These are phyloP conservation scores for Lysiphlebus fabarum DNA, from an alignment of 1,140 invertebrate genomes.

Conservation along the genomic window DNA sequence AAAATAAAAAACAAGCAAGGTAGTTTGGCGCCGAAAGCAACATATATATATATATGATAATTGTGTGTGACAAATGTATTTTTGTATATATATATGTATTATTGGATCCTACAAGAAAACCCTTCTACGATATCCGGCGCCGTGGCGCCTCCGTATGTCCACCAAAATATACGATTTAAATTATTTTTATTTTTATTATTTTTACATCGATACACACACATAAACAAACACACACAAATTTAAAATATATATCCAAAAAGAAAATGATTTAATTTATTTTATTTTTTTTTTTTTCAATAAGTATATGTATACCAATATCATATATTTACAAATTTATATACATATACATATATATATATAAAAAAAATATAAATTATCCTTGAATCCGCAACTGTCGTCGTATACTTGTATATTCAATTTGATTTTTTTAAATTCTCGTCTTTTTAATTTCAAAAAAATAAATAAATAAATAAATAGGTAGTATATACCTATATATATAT, in stretches of 20 bases:
- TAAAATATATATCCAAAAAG: not conserved
- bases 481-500: too few species aligned
- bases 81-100: slow-evolving; percentile 32
- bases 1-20: slow-evolving; percentile 12
- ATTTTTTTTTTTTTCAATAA: not conserved
- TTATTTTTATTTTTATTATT: slow-evolving; percentile 9
- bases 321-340: too few species aligned
- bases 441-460: too few species aligned
- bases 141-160: slow-evolving; percentile 47
- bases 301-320: too few species aligned
- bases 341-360: too few species aligned
- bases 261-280: slow-evolving; percentile 13
- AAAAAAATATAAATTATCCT: too few species aligned
- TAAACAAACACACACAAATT: not conserved
- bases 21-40: slow-evolving; percentile 7
- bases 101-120: slow-evolving; percentile 53
- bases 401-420: too few species aligned
- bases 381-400: too few species aligned
- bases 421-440: too few species aligned
- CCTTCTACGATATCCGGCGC: slow-evolving; percentile 55
- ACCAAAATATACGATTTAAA: slow-evolving; percentile 14
- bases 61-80: slow-evolving; percentile 6
- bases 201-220: not conserved
- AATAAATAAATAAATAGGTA: too few species aligned
- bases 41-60: slow-evolving; percentile 16